Percentiles rank a stretch among this genome's conserved stretches.
phyloP scores from a whole-genome alignment of 2,888 invertebrate genomes.

The Tenthredo scrophulariae region DNA sequence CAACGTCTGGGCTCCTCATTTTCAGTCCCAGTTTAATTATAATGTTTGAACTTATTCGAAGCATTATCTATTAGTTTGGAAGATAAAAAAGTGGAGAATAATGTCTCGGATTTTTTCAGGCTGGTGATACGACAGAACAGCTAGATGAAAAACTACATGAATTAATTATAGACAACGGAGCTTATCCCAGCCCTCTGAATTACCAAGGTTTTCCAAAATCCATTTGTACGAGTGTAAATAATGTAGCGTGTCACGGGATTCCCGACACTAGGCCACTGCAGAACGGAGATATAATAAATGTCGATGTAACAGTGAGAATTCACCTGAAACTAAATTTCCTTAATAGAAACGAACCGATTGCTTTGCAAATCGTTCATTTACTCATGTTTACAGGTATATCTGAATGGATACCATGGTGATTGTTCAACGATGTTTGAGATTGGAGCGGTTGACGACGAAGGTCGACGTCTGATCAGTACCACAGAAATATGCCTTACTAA shows the following conservation, averaged over 20 bases:
- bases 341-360: background rate
- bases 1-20: background rate
- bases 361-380: background rate
- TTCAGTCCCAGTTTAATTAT: background rate
- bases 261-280: slow-evolving; percentile 90
- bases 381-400: slow-evolving; percentile 82
- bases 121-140: slow-evolving; percentile 91
- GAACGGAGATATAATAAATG: slow-evolving; percentile 93
- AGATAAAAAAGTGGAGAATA: background rate
- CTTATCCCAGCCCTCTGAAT: slow-evolving; percentile 94
- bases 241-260: slow-evolving; percentile 95
- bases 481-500: slow-evolving; percentile 86
- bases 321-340: background rate
- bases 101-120: slow-evolving; percentile 76
- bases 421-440: slow-evolving; percentile 92
- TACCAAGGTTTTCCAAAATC: slow-evolving; percentile 94
- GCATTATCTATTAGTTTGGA: background rate
- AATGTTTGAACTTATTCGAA: background rate
- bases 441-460: slow-evolving; percentile 90
- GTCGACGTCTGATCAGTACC: slow-evolving; percentile 84
- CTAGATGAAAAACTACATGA: slow-evolving; percentile 89
- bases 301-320: slow-evolving; percentile 91
- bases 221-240: slow-evolving; percentile 94
- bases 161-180: slow-evolving; percentile 84
- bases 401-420: slow-evolving; percentile 94